These are phyloP conservation scores for Cyprinodon diabolis DNA, from an alignment of 2,797 vertebrate species.

Conservation along the genomic window DNA sequence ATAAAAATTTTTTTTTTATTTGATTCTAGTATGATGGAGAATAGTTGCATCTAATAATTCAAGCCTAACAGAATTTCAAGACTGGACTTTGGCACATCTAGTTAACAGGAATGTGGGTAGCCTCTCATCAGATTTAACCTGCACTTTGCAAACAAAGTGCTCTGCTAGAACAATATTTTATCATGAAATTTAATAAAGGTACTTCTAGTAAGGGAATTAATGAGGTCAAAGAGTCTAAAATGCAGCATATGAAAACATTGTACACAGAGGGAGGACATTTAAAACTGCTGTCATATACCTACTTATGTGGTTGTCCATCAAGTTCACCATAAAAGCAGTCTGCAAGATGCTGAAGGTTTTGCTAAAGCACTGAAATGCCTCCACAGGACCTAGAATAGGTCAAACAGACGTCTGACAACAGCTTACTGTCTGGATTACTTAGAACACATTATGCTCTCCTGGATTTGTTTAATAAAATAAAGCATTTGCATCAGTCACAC, in stretches of 20 bases:
- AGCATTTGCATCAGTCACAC: neutral
- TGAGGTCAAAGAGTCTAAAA: neutral
- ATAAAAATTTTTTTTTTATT: no score
- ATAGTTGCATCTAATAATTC: no score
- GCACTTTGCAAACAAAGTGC: no score
- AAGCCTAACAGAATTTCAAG: no score
- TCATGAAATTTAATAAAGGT: no score
- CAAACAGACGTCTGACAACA: neutral
- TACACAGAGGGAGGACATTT: neutral
- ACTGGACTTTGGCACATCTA: no score
- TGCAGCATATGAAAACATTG: neutral
- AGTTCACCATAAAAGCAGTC: neutral
- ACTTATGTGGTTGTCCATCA: neutral
- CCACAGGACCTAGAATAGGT: neutral
- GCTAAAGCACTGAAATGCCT: neutral
- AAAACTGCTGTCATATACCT: neutral
- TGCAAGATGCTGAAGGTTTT: neutral
- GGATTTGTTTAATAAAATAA: neutral
- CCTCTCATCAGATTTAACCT: no score
- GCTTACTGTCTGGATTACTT: neutral
- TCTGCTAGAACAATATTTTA: no score
- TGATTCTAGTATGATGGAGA: no score
- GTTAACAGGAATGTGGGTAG: no score
- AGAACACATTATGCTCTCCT: neutral
- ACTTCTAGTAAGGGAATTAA: neutral